Evolutionary conservation across 2,113 vertebrate species (phyloP), one percentile per base, ranked within the genome.

Genomic region (Patagioenas fasciata): DNA sequence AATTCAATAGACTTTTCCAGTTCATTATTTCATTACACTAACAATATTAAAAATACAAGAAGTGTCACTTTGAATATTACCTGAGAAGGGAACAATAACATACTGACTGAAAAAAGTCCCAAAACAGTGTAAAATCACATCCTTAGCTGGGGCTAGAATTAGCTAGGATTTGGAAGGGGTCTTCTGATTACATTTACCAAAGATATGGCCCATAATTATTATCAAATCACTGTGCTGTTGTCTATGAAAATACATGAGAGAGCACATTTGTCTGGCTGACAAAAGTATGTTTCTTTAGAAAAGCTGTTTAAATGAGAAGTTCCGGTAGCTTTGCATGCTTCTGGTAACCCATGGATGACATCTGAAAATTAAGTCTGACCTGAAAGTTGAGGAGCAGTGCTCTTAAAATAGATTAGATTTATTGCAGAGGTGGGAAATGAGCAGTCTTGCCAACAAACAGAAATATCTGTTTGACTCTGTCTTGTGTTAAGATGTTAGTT

Each of bases 371-470:
- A 96, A 97, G 44, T 75, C 53, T 91, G 89, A 92, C 74, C 74
- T 91, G 50, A 79, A 96, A 94, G 70, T 92, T 96, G 73, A 95
- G 87, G 73, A 62, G 95, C 74, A 93, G 25, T 88, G 44, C 24
- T 73, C 54, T 95, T 87, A 95, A 97, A 95, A 91, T 92, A 95
- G 71, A 87, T 91, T 40, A 86, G 69, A 95, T 94, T 91, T 90
- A 65, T 64, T 85, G 67, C 67, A 80, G 91, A 88, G 36, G 38
- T 82, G 80, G 67, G 47, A 89, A 91, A 79, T 66, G 51, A 93
- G 40, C 60, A 91, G 48, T 38, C 54, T 32, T 85, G 66, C 70
- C 48, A 64, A 44, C 24, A 44, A 86, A 92, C 53, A 64, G 61
- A 93, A 95, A 75, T 85, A 72, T 86, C 80, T 89, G 2, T 84